phyloP scores from a whole-genome alignment of 2,113 vertebrate genomes.

The Elgaria multicarinata region DNA sequence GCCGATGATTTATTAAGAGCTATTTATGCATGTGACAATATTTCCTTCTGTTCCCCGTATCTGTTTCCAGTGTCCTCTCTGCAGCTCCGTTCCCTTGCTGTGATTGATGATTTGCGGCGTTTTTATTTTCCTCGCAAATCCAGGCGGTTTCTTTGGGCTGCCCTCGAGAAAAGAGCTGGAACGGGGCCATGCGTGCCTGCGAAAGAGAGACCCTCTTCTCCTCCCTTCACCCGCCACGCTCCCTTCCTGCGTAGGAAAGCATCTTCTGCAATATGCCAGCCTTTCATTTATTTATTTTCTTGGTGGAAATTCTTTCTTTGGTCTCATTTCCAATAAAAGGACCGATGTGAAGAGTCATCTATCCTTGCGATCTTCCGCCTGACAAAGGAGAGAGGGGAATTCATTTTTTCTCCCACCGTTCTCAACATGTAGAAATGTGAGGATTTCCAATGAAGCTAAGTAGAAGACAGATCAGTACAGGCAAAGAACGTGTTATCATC shows the following conservation, averaged over 20 bases:
- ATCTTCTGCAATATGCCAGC: not conserved
- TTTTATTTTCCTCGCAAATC: conserved; percentile 59
- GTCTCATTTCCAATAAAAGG: not conserved
- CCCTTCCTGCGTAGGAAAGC: too few species aligned
- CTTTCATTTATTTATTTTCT: not conserved
- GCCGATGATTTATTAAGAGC: conserved; percentile 69
- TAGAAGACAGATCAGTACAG: not conserved
- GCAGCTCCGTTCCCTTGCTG: conserved; percentile 34
- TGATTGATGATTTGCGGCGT: conserved; percentile 66
- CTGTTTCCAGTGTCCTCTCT: conserved; percentile 57
- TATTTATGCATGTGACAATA: conserved; percentile 67
- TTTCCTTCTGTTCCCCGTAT: conserved; percentile 69
- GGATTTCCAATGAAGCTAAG: not conserved
- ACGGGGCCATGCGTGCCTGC: conserved; percentile 33
- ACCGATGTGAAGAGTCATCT: too few species aligned
- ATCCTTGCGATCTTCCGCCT: not conserved
- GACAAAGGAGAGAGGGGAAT: not conserved
- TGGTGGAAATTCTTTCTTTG: not conserved
- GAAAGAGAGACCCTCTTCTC: not conserved
- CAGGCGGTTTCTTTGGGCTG: conserved; percentile 61
- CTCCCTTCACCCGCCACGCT: too few species aligned
- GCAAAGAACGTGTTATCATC: too few species aligned
- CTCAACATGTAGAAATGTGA: not conserved
- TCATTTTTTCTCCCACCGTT: not conserved
- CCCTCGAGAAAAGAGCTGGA: conserved; percentile 52